Percentiles rank a stretch among this genome's conserved stretches.
These are phyloP conservation scores for Bursaphelenchus mucronatus DNA, from an alignment of 1,140 invertebrate genomes.

Conservation along the genomic window DNA sequence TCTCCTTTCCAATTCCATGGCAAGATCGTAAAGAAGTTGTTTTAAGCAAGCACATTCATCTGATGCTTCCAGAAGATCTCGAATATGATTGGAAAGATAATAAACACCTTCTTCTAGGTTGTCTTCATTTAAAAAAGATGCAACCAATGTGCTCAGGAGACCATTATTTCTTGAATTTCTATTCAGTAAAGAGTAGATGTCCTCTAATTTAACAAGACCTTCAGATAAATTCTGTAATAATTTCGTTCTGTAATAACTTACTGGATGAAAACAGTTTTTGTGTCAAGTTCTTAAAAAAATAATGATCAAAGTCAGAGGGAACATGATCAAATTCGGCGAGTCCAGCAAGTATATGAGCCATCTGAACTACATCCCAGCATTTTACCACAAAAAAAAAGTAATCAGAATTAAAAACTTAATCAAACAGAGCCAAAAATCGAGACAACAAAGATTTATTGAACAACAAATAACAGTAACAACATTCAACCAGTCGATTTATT, in stretches of 20 bases:
- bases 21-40: slow-evolving; percentile 14
- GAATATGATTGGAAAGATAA: no score
- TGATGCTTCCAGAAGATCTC: no score
- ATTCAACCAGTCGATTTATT: slow-evolving; percentile 2
- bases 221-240: no score
- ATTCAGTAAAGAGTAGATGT: no score
- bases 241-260: background rate
- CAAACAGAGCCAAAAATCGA: background rate
- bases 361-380: background rate
- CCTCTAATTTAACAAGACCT: no score
- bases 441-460: background rate
- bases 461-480: background rate
- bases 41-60: slow-evolving; percentile 10
- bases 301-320: slow-evolving; percentile 10
- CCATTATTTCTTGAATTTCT: no score
- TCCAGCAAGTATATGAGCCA: background rate
- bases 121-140: no score
- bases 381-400: slow-evolving; percentile 8
- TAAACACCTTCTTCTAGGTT: no score
- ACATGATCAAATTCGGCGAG: slow-evolving; percentile 6
- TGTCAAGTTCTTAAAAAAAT: slow-evolving; percentile 10
- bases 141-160: no score
- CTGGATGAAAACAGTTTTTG: background rate
- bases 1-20: slow-evolving; percentile 8
- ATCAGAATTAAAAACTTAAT: background rate